Evolutionary conservation across 2,113 vertebrate genomes (phyloP).

Genomic region (Coryphaenoides rupestris): DNA sequence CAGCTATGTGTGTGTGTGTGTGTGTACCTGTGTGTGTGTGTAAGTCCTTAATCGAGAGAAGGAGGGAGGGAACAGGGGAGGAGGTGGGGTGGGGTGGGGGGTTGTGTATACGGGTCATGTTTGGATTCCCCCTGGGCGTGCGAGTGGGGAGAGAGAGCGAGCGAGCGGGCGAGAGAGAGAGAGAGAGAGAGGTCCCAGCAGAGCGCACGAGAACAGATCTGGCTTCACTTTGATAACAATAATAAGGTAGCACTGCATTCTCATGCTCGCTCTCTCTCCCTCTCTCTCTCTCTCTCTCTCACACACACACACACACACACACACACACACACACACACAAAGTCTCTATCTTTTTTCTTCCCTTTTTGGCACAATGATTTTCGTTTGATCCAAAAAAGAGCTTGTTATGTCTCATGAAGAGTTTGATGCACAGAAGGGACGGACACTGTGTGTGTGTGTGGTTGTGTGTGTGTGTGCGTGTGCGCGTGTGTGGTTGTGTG

Average conservation of each 20-base stretch:
- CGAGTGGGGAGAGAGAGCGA: conserved; percentile 38
- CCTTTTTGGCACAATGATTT: conserved; percentile 61
- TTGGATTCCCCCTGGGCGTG: conserved; percentile 57
- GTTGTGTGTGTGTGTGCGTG: conserved; percentile 39
- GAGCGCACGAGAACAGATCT: conserved; percentile 44
- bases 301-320: not conserved
- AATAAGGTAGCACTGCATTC: conserved; percentile 61
- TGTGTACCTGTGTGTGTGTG: not conserved
- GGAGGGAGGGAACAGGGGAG: conserved; percentile 3
- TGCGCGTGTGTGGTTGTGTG: conserved; percentile 32
- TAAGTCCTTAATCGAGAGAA: not conserved
- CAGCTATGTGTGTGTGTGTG: conserved; percentile 9
- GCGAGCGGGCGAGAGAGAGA: conserved; percentile 37
- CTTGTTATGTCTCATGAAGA: conserved; percentile 58
- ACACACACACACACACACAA: too few species aligned
- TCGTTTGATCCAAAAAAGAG: conserved; percentile 66
- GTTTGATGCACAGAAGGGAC: conserved; percentile 57
- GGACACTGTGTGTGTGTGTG: conserved; percentile 34
- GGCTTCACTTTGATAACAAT: conserved; percentile 71
- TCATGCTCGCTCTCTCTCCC: conserved; percentile 1
- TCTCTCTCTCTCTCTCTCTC: conserved; percentile 1
- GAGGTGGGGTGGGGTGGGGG: conserved; percentile 12
- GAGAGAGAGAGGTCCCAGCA: conserved; percentile 54
- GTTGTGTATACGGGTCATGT: conserved; percentile 57
- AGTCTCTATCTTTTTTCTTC: conserved; percentile 24